phyloP scores from a whole-genome alignment of 2,888 invertebrate genomes.

The Eurytoma californica region DNA sequence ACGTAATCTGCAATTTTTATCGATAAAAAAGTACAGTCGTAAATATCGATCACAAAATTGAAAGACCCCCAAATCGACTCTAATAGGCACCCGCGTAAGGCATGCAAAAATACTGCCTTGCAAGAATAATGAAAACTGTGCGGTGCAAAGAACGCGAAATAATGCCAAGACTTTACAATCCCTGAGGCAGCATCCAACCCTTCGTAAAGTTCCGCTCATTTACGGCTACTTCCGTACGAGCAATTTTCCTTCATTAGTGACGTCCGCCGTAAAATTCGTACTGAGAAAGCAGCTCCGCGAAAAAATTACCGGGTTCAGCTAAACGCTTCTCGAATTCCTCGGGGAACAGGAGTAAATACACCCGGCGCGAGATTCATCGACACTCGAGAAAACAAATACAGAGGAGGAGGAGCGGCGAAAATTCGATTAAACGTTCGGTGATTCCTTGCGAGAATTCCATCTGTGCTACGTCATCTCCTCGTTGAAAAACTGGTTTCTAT shows the following conservation, averaged over 20 bases:
- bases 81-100: too few relatives aligned
- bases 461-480: constrained; percentile 44
- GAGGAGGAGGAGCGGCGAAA: constrained; percentile 25
- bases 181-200: too few relatives aligned
- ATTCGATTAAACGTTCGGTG: constrained; percentile 37
- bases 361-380: neutral
- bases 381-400: constrained; percentile 18
- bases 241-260: neutral
- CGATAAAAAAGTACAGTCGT: too few relatives aligned
- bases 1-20: too few relatives aligned
- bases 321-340: neutral
- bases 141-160: too few relatives aligned
- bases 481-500: constrained; percentile 47
- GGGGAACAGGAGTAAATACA: neutral
- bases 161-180: too few relatives aligned
- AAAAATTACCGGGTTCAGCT: neutral
- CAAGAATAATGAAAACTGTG: neutral
- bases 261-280: neutral
- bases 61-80: too few relatives aligned
- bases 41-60: too few relatives aligned
- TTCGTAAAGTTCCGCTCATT: too few relatives aligned
- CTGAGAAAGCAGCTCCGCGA: neutral
- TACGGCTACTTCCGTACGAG: neutral
- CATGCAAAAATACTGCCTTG: too few relatives aligned
- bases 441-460: constrained; percentile 33